Conservation (phyloP, 2,113 vertebrate species). For the Datnioides undecimradiatus region DNA sequence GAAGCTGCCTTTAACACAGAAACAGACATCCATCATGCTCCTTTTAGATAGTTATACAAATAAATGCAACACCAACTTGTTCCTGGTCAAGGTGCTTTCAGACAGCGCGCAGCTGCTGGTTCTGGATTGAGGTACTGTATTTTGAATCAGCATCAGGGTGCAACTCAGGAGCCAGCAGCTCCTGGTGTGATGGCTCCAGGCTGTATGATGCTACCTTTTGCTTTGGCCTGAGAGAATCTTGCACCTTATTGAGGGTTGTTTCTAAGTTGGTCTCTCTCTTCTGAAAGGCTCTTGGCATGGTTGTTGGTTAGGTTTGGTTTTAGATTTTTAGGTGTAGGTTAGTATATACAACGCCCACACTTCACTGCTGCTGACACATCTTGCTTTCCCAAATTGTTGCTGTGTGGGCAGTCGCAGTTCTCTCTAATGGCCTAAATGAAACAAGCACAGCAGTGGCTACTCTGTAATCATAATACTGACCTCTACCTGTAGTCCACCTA, state of each 20-base stretch:
- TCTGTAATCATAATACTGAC: background rate
- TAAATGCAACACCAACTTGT: background rate
- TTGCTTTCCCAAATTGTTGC: too few relatives aligned
- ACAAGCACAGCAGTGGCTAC: background rate
- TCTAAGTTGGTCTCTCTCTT: background rate
- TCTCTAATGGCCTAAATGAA: too few relatives aligned
- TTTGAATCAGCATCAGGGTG: background rate
- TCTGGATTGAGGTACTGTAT: background rate
- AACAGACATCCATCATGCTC: background rate
- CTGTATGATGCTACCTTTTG: too few relatives aligned
- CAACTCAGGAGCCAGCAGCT: background rate
- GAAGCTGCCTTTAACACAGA: background rate
- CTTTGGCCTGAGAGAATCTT: too few relatives aligned
- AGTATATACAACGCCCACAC: too few relatives aligned
- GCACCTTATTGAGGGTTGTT: background rate
- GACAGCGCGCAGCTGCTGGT: background rate
- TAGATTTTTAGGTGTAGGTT: too few relatives aligned
- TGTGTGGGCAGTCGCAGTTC: too few relatives aligned
- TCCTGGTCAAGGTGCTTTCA: background rate
- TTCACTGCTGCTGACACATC: background rate
- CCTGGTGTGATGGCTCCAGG: too few relatives aligned
- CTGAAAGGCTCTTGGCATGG: too few relatives aligned
- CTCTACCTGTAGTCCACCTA: background rate
- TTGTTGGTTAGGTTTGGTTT: too few relatives aligned
- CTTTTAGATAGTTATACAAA: background rate